Evolutionary conservation across 2,888 invertebrate genomes (phyloP), one percentile per base, ranked within the genome.

Genomic region (Tanypteryx hageni): DNA sequence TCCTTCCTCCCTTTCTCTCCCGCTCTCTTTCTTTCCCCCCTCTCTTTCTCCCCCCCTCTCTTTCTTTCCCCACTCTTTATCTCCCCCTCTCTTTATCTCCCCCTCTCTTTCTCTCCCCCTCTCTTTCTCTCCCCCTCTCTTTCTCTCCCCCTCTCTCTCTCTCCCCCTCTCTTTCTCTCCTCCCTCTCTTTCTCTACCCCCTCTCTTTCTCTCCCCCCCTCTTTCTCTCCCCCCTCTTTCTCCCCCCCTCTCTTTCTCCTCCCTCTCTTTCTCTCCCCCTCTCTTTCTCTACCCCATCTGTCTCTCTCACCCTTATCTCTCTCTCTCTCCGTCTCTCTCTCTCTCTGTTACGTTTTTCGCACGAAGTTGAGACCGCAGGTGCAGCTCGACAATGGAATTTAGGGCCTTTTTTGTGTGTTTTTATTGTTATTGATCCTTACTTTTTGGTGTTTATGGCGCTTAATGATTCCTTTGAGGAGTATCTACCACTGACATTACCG

Each of bases 351-450:
- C 9, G 22, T 76, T 0, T 22, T 86, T 59, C 27, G 10, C 59
- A 57, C 61, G 13, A 22, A 86, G 86, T 61, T 61, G n/a, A 76
- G 22, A 22, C 27, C 27, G 27, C 89, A 56, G 68, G 31, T 44
- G 64, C 89, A 11, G 64, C 44, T 64, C 44, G n/a, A 68, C 18
- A 89, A 89, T 68, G 44, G 64, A 89, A 56, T 44, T 89, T 22
- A 44, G 83, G 83, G 56, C 57, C n/a, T 57, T 83, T 57, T 83
- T 82, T 83, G 44, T 18, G 82, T 56, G 14, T n/a, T 44, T 5
- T 44, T 83, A 11, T 7, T 18, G 56, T 83, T 18, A 9, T 57
- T 18, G 14, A 83, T 56, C 18, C 5, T n/a, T n/a, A 56, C 10
- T 27, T 11, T 83, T 83, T 83, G 2, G 56, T 10, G 83, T 11